Evolutionary conservation across 2,888 invertebrate species (phyloP).

Genomic region (Lasioglossum pauxillum): DNA sequence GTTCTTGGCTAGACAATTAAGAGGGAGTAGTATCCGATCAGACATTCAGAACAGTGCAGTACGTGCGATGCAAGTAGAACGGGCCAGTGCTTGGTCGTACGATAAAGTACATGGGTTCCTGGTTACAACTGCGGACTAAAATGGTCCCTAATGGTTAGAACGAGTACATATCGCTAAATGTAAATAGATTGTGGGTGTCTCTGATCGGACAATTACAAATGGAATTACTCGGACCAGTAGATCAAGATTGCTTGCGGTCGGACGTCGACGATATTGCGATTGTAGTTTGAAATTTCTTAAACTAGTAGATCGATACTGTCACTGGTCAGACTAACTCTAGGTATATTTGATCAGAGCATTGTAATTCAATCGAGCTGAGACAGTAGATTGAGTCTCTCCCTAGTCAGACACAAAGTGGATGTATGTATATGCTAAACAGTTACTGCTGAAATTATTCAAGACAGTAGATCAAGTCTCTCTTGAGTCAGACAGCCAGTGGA

Average conservation of each 20-base stretch:
- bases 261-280: not conserved
- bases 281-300: not conserved
- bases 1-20: conserved; percentile 21
- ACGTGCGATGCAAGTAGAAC: conserved; percentile 34
- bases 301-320: not conserved
- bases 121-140: not conserved
- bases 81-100: conserved; percentile 1
- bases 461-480: not conserved
- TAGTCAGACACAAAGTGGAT: not conserved
- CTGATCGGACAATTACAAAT: not conserved
- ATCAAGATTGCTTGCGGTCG: not conserved
- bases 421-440: not conserved
- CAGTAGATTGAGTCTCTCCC: not conserved
- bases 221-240: not conserved
- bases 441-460: not conserved
- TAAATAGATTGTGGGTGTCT: not conserved
- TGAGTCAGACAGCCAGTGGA: not conserved
- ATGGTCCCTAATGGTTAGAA: not conserved
- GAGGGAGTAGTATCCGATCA: conserved; percentile 27
- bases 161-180: not conserved
- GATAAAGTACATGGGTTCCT: conserved; percentile 13
- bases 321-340: not conserved
- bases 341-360: not conserved
- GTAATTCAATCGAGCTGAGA: not conserved
- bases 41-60: conserved; percentile 21